phyloP scores from a whole-genome alignment of 2,113 vertebrate genomes.

The Diglossa brunneiventris region DNA sequence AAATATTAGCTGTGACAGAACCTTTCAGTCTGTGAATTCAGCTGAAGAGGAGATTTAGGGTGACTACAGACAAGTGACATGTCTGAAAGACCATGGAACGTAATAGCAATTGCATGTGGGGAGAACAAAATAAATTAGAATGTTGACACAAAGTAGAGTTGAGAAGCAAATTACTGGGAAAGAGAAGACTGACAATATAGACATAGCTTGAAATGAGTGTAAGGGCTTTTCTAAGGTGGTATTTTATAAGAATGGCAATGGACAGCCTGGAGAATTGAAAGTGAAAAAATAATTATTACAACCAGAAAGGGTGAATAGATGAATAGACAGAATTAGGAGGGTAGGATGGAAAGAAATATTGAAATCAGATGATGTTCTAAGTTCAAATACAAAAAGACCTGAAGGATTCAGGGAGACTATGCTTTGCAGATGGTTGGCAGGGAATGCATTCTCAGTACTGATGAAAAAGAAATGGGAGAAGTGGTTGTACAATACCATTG shows the following conservation, averaged over 20 bases:
- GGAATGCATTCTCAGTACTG: neutral
- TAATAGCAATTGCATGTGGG: neutral
- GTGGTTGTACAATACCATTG: neutral
- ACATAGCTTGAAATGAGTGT: neutral
- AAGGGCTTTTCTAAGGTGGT: neutral
- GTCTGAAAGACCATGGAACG: neutral
- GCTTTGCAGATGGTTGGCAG: neutral
- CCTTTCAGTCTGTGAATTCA: slow-evolving; percentile 1
- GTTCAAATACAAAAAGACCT: neutral
- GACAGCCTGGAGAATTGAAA: neutral
- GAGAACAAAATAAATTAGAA: neutral
- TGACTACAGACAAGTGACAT: neutral
- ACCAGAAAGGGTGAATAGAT: neutral
- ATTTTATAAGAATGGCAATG: neutral
- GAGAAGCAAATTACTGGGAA: slow-evolving; percentile 2
- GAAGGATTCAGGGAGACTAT: neutral
- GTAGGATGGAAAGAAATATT: neutral
- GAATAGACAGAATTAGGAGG: neutral
- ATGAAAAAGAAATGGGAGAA: neutral
- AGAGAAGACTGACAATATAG: neutral
- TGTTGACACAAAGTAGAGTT: neutral
- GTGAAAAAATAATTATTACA: neutral
- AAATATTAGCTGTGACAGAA: slow-evolving; percentile 3
- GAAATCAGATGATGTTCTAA: neutral
- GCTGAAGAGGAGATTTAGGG: neutral